These are phyloP conservation scores for Spilogale gracilis DNA, from an alignment of 2,113 vertebrate species.

Conservation along the genomic window DNA sequence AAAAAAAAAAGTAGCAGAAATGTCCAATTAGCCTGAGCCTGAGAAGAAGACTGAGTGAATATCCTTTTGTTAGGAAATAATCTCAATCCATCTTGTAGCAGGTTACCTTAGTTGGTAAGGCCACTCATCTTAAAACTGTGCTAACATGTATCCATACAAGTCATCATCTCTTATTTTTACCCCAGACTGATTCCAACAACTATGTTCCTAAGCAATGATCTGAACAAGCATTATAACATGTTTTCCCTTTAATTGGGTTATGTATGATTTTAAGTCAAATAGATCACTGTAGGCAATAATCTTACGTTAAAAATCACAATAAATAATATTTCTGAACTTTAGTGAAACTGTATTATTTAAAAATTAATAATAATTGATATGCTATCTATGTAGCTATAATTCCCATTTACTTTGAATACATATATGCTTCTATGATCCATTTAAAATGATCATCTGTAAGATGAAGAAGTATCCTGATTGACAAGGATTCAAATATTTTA, in stretches of 20 bases:
- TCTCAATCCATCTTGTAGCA: neutral
- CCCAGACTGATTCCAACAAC: neutral
- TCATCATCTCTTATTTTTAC: neutral
- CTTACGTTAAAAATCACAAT: neutral
- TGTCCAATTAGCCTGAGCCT: neutral
- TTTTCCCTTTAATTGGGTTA: neutral
- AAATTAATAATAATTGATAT: constrained; percentile 18
- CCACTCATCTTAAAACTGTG: neutral
- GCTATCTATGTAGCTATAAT: neutral
- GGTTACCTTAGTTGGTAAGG: neutral
- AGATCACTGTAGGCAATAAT: neutral
- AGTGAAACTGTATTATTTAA: neutral
- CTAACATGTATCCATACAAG: neutral
- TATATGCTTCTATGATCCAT: neutral
- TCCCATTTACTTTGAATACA: constrained; percentile 11
- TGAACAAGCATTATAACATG: neutral
- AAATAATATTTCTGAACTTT: neutral
- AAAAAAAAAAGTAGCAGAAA: neutral
- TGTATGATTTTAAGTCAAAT: neutral
- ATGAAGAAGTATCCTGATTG: constrained; percentile 47
- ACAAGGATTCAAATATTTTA: constrained; percentile 43
- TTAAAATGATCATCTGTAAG: neutral
- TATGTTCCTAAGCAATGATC: neutral
- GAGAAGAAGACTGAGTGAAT: neutral
- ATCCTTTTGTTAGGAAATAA: neutral